phyloP scores from a whole-genome alignment of 2,113 vertebrate species.

The Callithrix jacchus region DNA sequence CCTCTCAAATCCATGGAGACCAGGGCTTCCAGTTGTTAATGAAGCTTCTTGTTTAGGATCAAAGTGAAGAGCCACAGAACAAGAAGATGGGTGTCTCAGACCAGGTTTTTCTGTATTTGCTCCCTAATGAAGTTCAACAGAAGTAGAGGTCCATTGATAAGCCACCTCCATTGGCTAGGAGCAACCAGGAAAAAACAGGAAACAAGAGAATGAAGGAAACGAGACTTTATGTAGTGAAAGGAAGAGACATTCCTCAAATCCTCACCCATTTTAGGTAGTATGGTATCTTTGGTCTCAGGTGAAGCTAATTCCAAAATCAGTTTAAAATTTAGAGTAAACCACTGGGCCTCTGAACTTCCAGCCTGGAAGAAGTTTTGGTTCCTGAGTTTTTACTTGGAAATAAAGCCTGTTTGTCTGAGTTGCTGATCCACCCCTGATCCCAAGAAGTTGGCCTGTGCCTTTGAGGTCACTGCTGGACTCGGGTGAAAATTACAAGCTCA shows the following conservation, averaged over 20 bases:
- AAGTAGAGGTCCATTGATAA: background rate
- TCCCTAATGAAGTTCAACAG: background rate
- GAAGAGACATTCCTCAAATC: background rate
- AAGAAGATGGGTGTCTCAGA: background rate
- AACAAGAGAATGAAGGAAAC: background rate
- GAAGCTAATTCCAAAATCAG: background rate
- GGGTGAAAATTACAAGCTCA: conserved; percentile 45
- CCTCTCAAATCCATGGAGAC: background rate
- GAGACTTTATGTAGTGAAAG: background rate
- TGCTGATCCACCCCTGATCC: background rate
- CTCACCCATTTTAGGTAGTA: background rate
- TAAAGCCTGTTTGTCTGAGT: background rate
- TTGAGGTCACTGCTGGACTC: conserved; percentile 40
- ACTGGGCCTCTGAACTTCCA: background rate
- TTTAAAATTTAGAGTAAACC: background rate
- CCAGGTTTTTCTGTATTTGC: background rate
- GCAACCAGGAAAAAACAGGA: background rate
- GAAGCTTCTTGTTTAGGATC: background rate
- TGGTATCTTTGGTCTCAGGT: background rate
- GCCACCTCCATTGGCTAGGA: background rate
- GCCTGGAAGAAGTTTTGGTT: background rate
- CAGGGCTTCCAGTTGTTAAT: background rate
- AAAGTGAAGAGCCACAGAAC: background rate
- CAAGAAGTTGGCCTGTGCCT: background rate
- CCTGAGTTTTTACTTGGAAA: background rate